Percentiles rank a stretch among this genome's conserved stretches.
Evolutionary conservation across 2,888 invertebrate genomes (phyloP).

Genomic region (Panzeria rudis): DNA sequence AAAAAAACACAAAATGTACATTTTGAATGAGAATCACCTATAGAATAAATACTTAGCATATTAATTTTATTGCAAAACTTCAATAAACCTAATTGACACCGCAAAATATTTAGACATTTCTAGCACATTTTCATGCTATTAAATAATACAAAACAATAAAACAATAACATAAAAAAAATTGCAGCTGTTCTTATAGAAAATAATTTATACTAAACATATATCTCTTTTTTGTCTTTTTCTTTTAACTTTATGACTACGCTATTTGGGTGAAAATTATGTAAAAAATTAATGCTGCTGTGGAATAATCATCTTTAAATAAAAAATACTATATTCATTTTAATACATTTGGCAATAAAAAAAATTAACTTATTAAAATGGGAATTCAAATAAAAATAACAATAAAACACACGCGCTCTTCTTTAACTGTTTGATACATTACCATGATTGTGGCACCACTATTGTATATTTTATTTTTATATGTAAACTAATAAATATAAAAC

Average conservation of each 20-base stretch:
- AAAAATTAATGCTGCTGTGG: slow-evolving; percentile 33
- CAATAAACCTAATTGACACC: slow-evolving; percentile 13
- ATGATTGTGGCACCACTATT: not conserved
- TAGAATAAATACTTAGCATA: slow-evolving; percentile 15
- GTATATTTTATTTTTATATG: not conserved
- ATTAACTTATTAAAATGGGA: slow-evolving; percentile 69
- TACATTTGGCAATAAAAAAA: slow-evolving; percentile 71
- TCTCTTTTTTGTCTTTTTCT: not conserved
- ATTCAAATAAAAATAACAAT: slow-evolving; percentile 19
- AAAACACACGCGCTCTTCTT: not conserved
- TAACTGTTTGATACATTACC: not conserved
- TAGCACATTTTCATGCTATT: slow-evolving; percentile 37
- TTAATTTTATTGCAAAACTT: slow-evolving; percentile 8
- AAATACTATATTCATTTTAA: slow-evolving; percentile 61
- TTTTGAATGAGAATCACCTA: no score
- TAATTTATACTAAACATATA: not conserved
- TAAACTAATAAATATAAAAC: not conserved
- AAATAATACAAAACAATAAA: not conserved
- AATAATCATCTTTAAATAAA: slow-evolving; percentile 24
- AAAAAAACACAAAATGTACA: no score
- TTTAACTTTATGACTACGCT: slow-evolving; percentile 34
- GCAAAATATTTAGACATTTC: not conserved
- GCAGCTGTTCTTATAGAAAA: not conserved
- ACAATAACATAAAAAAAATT: not conserved
- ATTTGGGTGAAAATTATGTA: slow-evolving; percentile 14